Conservation (phyloP, 2,888 invertebrate species). For the Deilephila porcellus region DNA sequence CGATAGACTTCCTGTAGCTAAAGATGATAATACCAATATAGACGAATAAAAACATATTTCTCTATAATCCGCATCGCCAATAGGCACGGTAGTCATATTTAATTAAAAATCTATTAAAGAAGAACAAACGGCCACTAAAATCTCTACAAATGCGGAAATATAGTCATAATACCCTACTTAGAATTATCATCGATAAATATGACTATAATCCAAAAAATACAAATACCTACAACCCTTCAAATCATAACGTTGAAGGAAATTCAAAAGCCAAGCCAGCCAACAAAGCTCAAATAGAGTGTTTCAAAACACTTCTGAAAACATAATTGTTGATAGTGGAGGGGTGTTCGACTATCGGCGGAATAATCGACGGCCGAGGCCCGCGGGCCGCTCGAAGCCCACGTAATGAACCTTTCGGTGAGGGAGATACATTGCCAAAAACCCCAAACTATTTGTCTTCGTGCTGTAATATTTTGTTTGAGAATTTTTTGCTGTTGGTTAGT, state of each 20-base stretch:
- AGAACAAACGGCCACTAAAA: no score
- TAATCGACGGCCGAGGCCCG: not conserved
- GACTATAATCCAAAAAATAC: not conserved
- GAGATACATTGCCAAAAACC: not conserved
- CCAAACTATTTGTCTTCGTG: slow-evolving; percentile 9
- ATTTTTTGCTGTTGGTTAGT: not conserved
- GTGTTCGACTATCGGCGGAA: not conserved
- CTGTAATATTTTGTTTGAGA: not conserved
- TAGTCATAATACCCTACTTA: no score
- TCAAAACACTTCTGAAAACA: not conserved
- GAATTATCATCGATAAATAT: no score
- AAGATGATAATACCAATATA: no score
- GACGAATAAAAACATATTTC: no score
- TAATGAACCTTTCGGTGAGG: not conserved
- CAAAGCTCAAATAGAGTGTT: not conserved
- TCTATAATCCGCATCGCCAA: no score
- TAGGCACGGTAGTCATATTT: no score
- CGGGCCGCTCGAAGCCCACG: not conserved
- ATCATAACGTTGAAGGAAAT: not conserved
- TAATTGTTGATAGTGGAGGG: not conserved
- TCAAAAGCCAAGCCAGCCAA: not conserved
- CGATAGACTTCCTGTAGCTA: no score
- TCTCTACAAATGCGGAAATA: no score
- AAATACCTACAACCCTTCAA: not conserved
- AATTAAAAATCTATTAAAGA: no score